Conservation (phyloP, 2,888 invertebrate genomes). For the Dendrolimus pini region DNA sequence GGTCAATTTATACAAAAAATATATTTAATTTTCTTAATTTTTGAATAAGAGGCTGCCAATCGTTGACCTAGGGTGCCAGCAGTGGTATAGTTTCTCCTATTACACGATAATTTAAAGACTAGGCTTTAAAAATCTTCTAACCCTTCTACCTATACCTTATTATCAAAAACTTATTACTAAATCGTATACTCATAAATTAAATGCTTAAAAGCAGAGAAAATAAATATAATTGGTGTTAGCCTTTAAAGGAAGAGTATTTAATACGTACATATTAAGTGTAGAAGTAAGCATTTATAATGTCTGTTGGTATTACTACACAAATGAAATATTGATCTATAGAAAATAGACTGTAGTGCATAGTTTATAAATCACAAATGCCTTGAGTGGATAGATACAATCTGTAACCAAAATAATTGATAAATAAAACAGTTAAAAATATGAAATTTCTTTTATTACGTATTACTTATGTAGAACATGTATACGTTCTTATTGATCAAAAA, state of each 20-base stretch:
- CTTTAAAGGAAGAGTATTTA: conserved; percentile 2
- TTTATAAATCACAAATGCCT: conserved; percentile 31
- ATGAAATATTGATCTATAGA: conserved; percentile 12
- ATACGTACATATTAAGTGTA: conserved; percentile 5
- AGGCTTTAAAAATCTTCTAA: no score
- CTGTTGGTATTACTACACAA: background rate
- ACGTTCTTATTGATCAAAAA: no score
- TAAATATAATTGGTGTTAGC: conserved; percentile 7
- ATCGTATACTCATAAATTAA: no score
- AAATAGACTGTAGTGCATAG: conserved; percentile 31
- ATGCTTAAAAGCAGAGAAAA: background rate
- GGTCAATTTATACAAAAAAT: no score
- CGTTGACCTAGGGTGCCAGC: no score
- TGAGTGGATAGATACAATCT: conserved; percentile 31
- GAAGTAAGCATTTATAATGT: background rate
- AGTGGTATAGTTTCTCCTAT: no score
- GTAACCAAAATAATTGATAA: conserved; percentile 31
- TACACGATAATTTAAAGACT: no score
- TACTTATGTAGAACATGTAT: no score
- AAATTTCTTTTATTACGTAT: background rate
- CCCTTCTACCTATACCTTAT: no score
- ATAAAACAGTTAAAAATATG: conserved; percentile 28
- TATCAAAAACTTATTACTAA: no score
- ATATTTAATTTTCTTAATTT: no score
- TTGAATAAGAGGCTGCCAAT: no score